Evolutionary conservation across 2,888 invertebrate genomes (phyloP), one percentile per base, ranked within the genome.

Genomic region (Itoplectis maculator): DNA sequence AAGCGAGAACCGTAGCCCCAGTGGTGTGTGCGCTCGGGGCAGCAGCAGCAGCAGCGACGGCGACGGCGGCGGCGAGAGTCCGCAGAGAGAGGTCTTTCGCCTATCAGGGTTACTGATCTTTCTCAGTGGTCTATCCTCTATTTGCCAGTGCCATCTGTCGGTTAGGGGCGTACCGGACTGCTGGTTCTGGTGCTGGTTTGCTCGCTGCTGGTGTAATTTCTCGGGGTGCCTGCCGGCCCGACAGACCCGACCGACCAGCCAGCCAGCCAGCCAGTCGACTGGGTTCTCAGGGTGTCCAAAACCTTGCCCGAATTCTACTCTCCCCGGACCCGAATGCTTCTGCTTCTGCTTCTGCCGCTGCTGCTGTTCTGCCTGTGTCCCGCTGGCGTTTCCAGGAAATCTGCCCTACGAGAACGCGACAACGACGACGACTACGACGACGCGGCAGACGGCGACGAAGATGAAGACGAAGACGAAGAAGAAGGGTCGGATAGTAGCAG

Each of bases 71-170:
- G 56, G 68, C 59, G 63, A 47, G 63, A 68, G 70, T 51, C 47
- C 74, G 73, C 68, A 59, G 40, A 88, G 88, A 56, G 40, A 88
- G 88, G 88, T 89, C 88, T 86, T 89, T 89, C 87, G 87, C 87
- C 87, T 87, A 89, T 89, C 87, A 88, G 87, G 90, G 90, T 91
- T 90, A 90, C 88, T 89, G 90, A 90, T 91, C 90, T 90, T 86
- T 75, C 83, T 77, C 81, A 51, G 82, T 84, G 81, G 81, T 83
- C 86, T 86, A 85, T 88, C 87, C 88, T 88, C 88, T 88, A 89
- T 88, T 89, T 87, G 84, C 88, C 87, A 87, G 85, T 89, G 90
- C 90, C 91, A 90, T 91, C 91, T 91, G 89, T 88, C 88, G 89
- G 81, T 79, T 81, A 77, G 73, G 76, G 78, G 59, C 77, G 74